Evolutionary conservation across 2,113 vertebrate species (phyloP).

Genomic region (Cairina moschata): DNA sequence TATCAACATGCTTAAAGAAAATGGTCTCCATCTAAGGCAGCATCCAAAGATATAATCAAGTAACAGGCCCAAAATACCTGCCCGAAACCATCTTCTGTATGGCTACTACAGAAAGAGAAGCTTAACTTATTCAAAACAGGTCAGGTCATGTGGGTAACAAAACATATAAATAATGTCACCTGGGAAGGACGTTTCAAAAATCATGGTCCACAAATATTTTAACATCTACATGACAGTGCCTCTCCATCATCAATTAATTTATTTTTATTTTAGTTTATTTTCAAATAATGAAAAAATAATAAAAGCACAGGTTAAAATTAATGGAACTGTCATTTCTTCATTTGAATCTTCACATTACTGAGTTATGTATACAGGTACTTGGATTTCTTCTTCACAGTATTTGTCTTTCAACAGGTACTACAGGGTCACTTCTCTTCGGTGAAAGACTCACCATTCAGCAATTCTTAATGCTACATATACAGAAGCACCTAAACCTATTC

Average conservation of each 20-base stretch:
- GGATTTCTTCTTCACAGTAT: not conserved
- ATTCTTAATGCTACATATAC: not conserved
- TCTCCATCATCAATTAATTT: not conserved
- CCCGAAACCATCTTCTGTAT: not conserved
- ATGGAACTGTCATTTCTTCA: not conserved
- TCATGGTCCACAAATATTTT: not conserved
- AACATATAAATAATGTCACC: not conserved
- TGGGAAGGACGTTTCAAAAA: not conserved
- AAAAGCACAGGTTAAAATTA: not conserved
- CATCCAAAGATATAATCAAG: not conserved
- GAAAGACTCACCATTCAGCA: not conserved
- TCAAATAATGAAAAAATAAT: not conserved
- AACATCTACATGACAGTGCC: not conserved
- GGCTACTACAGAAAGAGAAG: not conserved
- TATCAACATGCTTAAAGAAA: not conserved
- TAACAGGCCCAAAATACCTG: not conserved
- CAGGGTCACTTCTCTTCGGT: not conserved
- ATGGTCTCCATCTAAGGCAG: not conserved
- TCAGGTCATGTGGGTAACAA: not conserved
- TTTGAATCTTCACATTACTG: not conserved
- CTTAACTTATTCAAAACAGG: not conserved
- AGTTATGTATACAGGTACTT: not conserved
- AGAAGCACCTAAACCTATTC: not conserved
- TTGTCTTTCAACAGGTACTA: not conserved
- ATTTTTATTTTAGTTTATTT: not conserved